Percentiles rank a stretch among this genome's conserved stretches.
Conservation (phyloP, 2,797 vertebrate species). For the Arctocebus calabarensis region DNA sequence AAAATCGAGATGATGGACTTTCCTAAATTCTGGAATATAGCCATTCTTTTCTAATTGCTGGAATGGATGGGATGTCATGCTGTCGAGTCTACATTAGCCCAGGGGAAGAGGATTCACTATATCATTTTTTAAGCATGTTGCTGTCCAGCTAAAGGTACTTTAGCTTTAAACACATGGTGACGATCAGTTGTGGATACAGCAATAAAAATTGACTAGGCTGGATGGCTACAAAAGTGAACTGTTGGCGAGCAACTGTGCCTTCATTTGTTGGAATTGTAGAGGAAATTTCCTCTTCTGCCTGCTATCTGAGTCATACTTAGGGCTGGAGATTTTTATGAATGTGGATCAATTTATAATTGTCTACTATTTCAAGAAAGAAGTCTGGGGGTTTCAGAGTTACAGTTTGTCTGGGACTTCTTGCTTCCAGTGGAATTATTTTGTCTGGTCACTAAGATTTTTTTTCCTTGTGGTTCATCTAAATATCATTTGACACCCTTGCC, state of each 20-base stretch:
- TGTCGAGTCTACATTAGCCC: constrained; percentile 87
- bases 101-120: constrained; percentile 89
- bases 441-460: constrained; percentile 89
- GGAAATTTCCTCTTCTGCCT: constrained; percentile 84
- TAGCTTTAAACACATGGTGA: constrained; percentile 86
- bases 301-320: constrained; percentile 88
- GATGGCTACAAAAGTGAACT: constrained; percentile 88
- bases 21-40: constrained; percentile 90
- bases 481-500: constrained; percentile 91
- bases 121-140: constrained; percentile 84
- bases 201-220: constrained; percentile 86
- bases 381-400: constrained; percentile 89
- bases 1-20: constrained; percentile 85
- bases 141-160: constrained; percentile 83
- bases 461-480: constrained; percentile 90
- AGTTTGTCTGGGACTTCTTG: constrained; percentile 89
- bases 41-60: constrained; percentile 83
- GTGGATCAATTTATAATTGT: constrained; percentile 88
- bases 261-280: constrained; percentile 80
- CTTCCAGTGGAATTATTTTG: constrained; percentile 89
- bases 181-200: constrained; percentile 89
- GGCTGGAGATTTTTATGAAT: constrained; percentile 86
- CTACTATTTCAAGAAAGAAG: constrained; percentile 90
- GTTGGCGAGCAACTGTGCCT: constrained; percentile 80
- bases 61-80: constrained; percentile 87